Conservation (phyloP, 2,113 vertebrate genomes). For the Chloropsis hardwickii region DNA sequence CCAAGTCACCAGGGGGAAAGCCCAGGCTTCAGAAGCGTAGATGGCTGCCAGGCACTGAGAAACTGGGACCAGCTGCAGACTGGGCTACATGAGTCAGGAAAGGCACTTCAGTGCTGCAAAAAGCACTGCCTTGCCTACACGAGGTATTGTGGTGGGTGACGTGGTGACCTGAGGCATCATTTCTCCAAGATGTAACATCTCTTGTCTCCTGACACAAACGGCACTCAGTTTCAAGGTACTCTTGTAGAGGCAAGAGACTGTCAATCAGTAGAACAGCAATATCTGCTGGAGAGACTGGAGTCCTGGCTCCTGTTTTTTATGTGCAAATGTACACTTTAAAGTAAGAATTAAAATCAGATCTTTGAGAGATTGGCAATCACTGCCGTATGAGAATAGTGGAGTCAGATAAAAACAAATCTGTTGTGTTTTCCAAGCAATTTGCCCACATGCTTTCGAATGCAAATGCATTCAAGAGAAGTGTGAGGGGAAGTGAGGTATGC, state of each 20-base stretch:
- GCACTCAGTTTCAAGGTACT: neutral
- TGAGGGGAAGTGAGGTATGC: fast-evolving
- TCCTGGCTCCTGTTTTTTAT: neutral
- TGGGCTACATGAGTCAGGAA: neutral
- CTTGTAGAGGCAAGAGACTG: neutral
- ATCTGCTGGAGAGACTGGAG: neutral
- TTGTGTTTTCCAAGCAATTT: neutral
- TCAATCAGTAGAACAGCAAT: neutral
- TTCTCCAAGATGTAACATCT: neutral
- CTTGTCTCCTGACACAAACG: neutral
- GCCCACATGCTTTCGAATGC: neutral
- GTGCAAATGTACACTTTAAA: neutral
- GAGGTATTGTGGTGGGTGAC: neutral
- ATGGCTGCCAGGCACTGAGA: neutral
- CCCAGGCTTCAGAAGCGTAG: neutral
- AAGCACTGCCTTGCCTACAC: neutral
- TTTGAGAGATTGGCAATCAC: neutral
- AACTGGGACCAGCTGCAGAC: neutral
- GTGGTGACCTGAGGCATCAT: neutral
- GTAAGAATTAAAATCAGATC: neutral
- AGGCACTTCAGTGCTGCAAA: neutral
- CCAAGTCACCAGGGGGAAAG: neutral
- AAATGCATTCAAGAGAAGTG: neutral
- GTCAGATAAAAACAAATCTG: neutral
- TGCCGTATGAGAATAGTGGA: neutral